Percentiles rank a stretch among this genome's conserved stretches.
phyloP scores from a whole-genome alignment of 2,888 invertebrate genomes.

The Apoda limacodes region DNA sequence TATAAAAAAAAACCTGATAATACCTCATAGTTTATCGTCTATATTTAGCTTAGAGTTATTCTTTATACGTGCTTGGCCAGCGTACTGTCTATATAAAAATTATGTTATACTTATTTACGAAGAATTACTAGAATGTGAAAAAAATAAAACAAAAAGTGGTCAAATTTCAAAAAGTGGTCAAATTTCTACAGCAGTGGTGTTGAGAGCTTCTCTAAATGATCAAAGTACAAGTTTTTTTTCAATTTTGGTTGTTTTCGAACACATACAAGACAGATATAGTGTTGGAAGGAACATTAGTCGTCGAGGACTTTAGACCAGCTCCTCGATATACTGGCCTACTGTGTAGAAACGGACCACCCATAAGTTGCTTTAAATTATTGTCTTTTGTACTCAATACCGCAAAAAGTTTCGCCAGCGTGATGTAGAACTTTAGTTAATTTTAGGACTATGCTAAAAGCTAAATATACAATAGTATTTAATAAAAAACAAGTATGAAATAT shows the following conservation, averaged over 20 bases:
- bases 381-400: not conserved
- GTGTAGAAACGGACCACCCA: not conserved
- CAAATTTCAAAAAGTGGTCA: constrained; percentile 18
- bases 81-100: too few relatives aligned
- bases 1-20: too few relatives aligned
- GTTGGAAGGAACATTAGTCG: constrained; percentile 35
- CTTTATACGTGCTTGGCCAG: too few relatives aligned
- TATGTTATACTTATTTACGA: too few relatives aligned
- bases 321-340: not conserved
- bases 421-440: too few relatives aligned
- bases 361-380: too few relatives aligned
- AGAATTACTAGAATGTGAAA: too few relatives aligned
- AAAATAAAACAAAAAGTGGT: constrained; percentile 34
- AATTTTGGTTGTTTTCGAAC: constrained; percentile 40
- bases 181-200: constrained; percentile 53
- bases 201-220: constrained; percentile 60
- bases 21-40: too few relatives aligned
- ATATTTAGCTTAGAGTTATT: too few relatives aligned
- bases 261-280: constrained; percentile 43
- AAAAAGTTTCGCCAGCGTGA: not conserved
- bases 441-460: too few relatives aligned
- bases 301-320: constrained; percentile 24
- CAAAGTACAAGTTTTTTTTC: constrained; percentile 49
- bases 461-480: too few relatives aligned
- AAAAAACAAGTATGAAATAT: too few relatives aligned